Evolutionary conservation across 2,113 vertebrate genomes (phyloP), one percentile per base, ranked within the genome.

Genomic region (Lamprotornis superbus): DNA sequence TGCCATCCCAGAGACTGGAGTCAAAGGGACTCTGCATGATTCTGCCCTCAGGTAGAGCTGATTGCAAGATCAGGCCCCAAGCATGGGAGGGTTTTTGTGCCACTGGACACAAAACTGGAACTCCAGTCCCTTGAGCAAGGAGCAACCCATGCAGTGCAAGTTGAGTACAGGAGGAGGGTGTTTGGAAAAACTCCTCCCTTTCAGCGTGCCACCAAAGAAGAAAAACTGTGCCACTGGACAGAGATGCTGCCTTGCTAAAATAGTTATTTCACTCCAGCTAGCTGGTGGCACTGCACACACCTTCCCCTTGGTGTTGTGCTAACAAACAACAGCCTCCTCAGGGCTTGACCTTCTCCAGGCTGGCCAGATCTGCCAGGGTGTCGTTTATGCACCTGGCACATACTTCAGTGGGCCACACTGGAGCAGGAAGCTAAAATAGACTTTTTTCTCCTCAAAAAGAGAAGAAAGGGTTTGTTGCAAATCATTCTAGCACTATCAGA

Each of bases 301-400:
- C 59, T 50, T 80, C 52, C 69, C 67, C 55, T 50, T 88, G 44
- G 81, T 76, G 50, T 80, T 93, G 76, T 65, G 89, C 91, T 95
- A 19, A 64, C 90, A 97, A 97, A 97, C 94, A 97, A 56, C 93
- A 67, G 3, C 9, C 22, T 33, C 88, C 88, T 68, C 90, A 95
- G 97, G 94, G 92, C 82, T 15, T 82, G 79, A 23, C 84, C 85
- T 94, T 79, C 92, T 85, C 49, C 83, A 37, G 24, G 65, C 24
- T 91, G 92, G 90, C 80, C 92, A 89, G 73, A 50, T 95, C 95
- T 96, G 93, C 94, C 96, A 89, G 88, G 76, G 89, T 81, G 96
- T 88, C 24, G 1, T 96, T 97, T 95, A 68, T 56, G 63, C 11
- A 2, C 74, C 93, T 97, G 97, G 98, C 97, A 69, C 50, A 5